Evolutionary conservation across 2,113 vertebrate species (phyloP), one percentile per base, ranked within the genome.

Genomic region (Labrus mixtus): DNA sequence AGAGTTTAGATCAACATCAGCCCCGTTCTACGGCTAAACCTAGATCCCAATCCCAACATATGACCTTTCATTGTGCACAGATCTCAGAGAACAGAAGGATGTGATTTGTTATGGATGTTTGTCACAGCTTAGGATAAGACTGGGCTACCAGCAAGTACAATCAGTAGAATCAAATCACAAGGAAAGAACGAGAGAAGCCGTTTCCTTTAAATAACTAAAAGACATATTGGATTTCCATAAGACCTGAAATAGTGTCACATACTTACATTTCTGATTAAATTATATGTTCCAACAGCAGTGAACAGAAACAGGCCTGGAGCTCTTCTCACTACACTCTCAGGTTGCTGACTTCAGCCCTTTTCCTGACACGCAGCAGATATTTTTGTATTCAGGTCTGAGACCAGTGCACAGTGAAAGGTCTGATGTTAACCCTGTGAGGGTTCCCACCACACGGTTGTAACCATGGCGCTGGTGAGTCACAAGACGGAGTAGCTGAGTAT

Each of bases 331-430:
- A 17, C 17, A 33, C 23, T 48, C 64, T 61, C 51, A 79, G 48
- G 10, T 39, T 78, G 78, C 77, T 81, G 81, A 76, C 72, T 63
- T 64, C 0, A 58, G 59, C 41, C 45, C 19, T 5, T 57, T 56
- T 78, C 29, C 23, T 68, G 74, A 86, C 53, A 70, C 6, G 23
- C 17, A 66, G 60, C 78, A 85, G 77, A 71, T 84, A 86, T 82
- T 81, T 83, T 58, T 68, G 12, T 15, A 80, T 63, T 69, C 59
- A 3, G 11, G 37, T 66, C 36, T 71, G 70, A 82, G 78, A 83
- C 19, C 43, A n/a, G 76, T 84, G 79, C 76, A 87, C 68, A 79
- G 77, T 71, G 39, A 86, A 74, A 72, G 72, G 63, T 81, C 73
- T 37, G 45, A 85, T 62, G 77, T 67, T 33, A 59, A 65, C 37